phyloP scores from a whole-genome alignment of 2,888 invertebrate species.

The Elmis aenea region DNA sequence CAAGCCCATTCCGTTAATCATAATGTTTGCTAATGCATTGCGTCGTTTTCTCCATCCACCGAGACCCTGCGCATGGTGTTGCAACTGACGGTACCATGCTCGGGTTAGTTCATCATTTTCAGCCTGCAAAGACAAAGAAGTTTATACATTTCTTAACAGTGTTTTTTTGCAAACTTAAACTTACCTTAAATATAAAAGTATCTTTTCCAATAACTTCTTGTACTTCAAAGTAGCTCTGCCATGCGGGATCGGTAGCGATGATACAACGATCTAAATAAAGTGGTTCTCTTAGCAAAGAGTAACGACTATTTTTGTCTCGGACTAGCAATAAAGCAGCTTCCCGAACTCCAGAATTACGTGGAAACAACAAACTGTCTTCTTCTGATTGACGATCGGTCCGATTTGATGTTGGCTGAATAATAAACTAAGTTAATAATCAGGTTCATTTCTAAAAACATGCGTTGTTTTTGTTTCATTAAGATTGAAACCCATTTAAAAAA shows the following conservation, averaged over 20 bases:
- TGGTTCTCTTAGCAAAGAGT: conserved; percentile 82
- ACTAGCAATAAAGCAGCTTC: conserved; percentile 85
- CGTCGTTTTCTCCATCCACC: conserved; percentile 89
- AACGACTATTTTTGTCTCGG: conserved; percentile 85
- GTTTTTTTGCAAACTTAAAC: conserved; percentile 7
- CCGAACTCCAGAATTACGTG: conserved; percentile 63
- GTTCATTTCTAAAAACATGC: no score
- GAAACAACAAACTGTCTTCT: conserved; percentile 22
- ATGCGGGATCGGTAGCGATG: conserved; percentile 83
- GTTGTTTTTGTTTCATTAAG: no score
- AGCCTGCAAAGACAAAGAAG: conserved; percentile 59
- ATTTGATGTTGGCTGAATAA: conserved; percentile 15
- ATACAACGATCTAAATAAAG: conserved; percentile 87
- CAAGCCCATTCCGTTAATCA: conserved; percentile 80
- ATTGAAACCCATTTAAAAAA: no score
- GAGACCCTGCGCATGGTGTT: conserved; percentile 86
- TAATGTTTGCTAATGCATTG: conserved; percentile 93
- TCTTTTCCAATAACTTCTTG: conserved; percentile 91
- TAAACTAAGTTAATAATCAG: conserved; percentile 1
- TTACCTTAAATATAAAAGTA: conserved; percentile 90
- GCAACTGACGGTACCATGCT: conserved; percentile 85
- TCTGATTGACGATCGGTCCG: conserved; percentile 24
- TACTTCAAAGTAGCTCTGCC: conserved; percentile 92
- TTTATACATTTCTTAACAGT: background rate
- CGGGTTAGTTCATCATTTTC: conserved; percentile 82